Evolutionary conservation across 2,797 vertebrate genomes (phyloP).

Genomic region (Myripristis murdjan): DNA sequence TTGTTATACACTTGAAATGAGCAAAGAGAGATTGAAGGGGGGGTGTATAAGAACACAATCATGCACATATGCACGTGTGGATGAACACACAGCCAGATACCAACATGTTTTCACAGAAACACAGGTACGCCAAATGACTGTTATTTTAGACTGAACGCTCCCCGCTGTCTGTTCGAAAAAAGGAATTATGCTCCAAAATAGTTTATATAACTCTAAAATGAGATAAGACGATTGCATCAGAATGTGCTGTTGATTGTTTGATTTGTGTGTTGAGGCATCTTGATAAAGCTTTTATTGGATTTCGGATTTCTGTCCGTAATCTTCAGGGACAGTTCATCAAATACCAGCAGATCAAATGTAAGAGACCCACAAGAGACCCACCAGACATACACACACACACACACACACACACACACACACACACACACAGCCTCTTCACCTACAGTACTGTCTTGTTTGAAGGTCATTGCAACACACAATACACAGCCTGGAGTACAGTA

Average conservation of each 20-base stretch:
- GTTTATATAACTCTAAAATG: too few species aligned
- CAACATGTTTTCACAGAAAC: background rate
- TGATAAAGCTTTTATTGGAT: background rate
- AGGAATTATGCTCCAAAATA: too few species aligned
- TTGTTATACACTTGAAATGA: conserved; percentile 17
- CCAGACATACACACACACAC: too few species aligned
- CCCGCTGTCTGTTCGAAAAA: too few species aligned
- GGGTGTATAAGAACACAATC: background rate
- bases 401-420: background rate
- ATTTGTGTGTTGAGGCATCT: background rate
- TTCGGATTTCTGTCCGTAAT: background rate
- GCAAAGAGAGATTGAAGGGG: conserved; percentile 12
- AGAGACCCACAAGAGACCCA: background rate
- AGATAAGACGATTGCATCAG: too few species aligned
- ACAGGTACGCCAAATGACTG: too few species aligned
- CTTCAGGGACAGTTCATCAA: conserved; percentile 4
- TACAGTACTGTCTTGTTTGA: conserved; percentile 7
- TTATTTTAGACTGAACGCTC: too few species aligned
- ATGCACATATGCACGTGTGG: background rate
- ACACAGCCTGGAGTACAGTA: background rate
- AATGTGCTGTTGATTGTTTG: too few species aligned
- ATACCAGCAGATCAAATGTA: conserved; percentile 3
- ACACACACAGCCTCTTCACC: conserved; percentile 3
- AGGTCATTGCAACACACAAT: conserved; percentile 39
- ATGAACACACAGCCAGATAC: conserved; percentile 1